phyloP scores from a whole-genome alignment of 1,140 invertebrate genomes.

The Dreissena rostriformis region DNA sequence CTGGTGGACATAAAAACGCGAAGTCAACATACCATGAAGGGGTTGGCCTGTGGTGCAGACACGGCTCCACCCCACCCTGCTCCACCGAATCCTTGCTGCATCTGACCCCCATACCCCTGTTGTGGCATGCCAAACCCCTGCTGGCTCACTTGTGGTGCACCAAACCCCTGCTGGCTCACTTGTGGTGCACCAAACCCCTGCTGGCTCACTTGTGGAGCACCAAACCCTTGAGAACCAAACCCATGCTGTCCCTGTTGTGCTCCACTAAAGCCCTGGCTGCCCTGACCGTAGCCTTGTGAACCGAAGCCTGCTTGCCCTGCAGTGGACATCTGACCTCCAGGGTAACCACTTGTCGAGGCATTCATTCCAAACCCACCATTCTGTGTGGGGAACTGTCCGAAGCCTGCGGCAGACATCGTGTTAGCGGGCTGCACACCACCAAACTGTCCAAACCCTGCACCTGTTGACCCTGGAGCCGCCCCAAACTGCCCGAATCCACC shows the following conservation, averaged over 20 bases:
- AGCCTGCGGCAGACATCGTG: slow-evolving; percentile 20
- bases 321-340: slow-evolving; percentile 7
- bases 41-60: slow-evolving; percentile 60
- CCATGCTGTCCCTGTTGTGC: not conserved
- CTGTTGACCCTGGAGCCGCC: slow-evolving; percentile 43
- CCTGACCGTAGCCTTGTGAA: not conserved
- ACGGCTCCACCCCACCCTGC: slow-evolving; percentile 39
- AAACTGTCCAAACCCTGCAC: slow-evolving; percentile 57
- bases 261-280: slow-evolving; percentile 26
- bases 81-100: slow-evolving; percentile 30
- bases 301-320: not conserved
- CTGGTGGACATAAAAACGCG: not conserved
- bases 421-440: slow-evolving; percentile 5
- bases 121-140: slow-evolving; percentile 46
- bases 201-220: slow-evolving; percentile 16
- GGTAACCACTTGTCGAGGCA: slow-evolving; percentile 18
- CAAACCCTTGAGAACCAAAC: not conserved
- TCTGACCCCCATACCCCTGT: slow-evolving; percentile 33
- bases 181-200: slow-evolving; percentile 24
- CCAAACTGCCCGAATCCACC: slow-evolving; percentile 54
- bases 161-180: slow-evolving; percentile 55
- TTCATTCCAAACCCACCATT: slow-evolving; percentile 56
- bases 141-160: slow-evolving; percentile 25
- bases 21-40: slow-evolving; percentile 67
- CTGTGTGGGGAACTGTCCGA: slow-evolving; percentile 55